A percentile compares a stretch with the other conserved stretches of the same genome.
Conservation (phyloP, 2,888 invertebrate species). For the Meliscaeva auricollis region DNA sequence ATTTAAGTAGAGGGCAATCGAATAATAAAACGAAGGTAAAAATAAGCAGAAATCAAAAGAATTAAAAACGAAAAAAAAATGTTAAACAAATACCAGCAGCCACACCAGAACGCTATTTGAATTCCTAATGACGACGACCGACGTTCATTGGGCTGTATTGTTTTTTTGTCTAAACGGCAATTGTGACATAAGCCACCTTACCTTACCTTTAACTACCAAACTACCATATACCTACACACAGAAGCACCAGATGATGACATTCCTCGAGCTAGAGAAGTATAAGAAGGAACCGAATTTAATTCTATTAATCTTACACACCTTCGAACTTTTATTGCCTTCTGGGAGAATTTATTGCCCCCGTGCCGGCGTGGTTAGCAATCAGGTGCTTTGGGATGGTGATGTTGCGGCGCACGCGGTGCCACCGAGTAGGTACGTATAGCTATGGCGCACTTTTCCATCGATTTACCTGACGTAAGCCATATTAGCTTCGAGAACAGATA, state of each 20-base stretch:
- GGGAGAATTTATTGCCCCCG: constrained; percentile 68
- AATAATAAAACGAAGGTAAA: constrained; percentile 18
- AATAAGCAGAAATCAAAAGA: constrained; percentile 31
- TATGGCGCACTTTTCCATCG: constrained; percentile 50
- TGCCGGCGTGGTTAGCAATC: constrained; percentile 59
- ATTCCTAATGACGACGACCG: constrained; percentile 52
- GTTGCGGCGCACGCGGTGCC: not conserved
- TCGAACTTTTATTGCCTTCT: constrained; percentile 72
- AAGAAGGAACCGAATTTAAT: constrained; percentile 64
- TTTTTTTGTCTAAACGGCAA: constrained; percentile 47
- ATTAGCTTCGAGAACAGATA: constrained; percentile 3
- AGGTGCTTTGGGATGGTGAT: constrained; percentile 25
- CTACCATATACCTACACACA: not conserved
- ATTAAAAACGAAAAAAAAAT: constrained; percentile 10
- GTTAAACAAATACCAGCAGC: constrained; percentile 58
- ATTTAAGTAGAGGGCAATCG: constrained; percentile 58
- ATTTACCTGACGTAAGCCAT: constrained; percentile 44
- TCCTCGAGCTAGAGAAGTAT: constrained; percentile 15
- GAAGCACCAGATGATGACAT: constrained; percentile 56
- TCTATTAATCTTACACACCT: constrained; percentile 75
- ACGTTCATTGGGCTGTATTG: constrained; percentile 22
- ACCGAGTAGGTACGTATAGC: no score
- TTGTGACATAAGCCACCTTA: constrained; percentile 70
- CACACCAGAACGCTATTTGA: constrained; percentile 69
- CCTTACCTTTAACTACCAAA: constrained; percentile 14